Evolutionary conservation across 2,113 vertebrate species (phyloP).

Genomic region (Phyllostomus hastatus): DNA sequence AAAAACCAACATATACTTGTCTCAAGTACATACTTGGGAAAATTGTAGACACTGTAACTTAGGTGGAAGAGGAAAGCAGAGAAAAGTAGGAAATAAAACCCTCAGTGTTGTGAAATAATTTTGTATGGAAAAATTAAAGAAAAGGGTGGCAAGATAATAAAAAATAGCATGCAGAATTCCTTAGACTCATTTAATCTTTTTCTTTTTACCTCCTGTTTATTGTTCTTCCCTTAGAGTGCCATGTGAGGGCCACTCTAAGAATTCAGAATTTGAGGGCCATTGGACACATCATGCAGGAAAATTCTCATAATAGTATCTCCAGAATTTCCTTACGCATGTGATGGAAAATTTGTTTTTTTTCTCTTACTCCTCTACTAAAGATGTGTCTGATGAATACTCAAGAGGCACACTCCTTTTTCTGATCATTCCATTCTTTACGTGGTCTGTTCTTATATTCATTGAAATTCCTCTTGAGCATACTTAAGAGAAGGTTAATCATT

Average conservation of each 20-base stretch:
- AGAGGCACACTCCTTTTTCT: background rate
- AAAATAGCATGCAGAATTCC: background rate
- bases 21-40: background rate
- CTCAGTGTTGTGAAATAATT: background rate
- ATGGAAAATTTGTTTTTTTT: background rate
- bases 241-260: too few relatives aligned
- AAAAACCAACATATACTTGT: conserved; percentile 39
- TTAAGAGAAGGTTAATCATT: background rate
- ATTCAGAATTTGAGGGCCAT: background rate
- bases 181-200: background rate
- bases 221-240: background rate
- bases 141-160: background rate
- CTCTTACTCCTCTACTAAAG: background rate
- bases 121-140: background rate
- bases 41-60: background rate
- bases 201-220: background rate
- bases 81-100: background rate
- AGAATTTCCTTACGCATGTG: background rate
- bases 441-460: background rate
- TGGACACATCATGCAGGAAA: background rate
- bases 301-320: background rate
- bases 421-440: background rate
- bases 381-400: background rate
- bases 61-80: background rate
- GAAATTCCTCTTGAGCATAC: background rate